phyloP scores from a whole-genome alignment of 2,888 invertebrate species.

The Xylocampa areola region DNA sequence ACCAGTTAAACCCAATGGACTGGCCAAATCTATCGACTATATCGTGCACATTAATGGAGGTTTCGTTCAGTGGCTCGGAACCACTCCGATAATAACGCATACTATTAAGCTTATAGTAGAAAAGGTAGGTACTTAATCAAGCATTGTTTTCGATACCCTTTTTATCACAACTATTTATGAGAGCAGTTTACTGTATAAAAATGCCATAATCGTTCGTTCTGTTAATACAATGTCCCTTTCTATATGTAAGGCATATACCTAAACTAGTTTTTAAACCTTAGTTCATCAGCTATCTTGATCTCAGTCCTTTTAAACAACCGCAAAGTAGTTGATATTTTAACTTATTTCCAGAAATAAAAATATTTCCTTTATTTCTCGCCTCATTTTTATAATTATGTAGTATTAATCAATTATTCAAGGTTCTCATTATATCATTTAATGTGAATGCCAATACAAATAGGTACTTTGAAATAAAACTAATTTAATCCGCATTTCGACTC shows the following conservation, averaged over 20 bases:
- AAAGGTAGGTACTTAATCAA: background rate
- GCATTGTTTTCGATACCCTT: background rate
- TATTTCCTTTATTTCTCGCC: too few relatives aligned
- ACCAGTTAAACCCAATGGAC: constrained; percentile 7
- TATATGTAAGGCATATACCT: too few relatives aligned
- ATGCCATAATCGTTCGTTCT: too few relatives aligned
- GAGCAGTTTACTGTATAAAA: too few relatives aligned
- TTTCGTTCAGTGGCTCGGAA: constrained; percentile 16
- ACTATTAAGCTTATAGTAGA: constrained; percentile 6
- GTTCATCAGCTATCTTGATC: too few relatives aligned
- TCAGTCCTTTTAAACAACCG: too few relatives aligned
- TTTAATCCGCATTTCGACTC: constrained; percentile 6
- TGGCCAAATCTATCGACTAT: constrained; percentile 3
- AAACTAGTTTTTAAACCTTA: too few relatives aligned
- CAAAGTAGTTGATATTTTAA: too few relatives aligned
- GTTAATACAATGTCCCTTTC: constrained; percentile 4
- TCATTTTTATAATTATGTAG: too few relatives aligned
- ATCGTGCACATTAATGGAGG: background rate
- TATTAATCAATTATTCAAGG: constrained; percentile 19
- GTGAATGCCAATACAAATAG: background rate
- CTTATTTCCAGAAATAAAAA: too few relatives aligned
- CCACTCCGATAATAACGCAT: background rate
- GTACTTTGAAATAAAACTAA: constrained; percentile 12
- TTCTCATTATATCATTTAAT: background rate
- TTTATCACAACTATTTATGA: too few relatives aligned